phyloP scores from a whole-genome alignment of 2,888 invertebrate species.

The Calameuta filiformis region DNA sequence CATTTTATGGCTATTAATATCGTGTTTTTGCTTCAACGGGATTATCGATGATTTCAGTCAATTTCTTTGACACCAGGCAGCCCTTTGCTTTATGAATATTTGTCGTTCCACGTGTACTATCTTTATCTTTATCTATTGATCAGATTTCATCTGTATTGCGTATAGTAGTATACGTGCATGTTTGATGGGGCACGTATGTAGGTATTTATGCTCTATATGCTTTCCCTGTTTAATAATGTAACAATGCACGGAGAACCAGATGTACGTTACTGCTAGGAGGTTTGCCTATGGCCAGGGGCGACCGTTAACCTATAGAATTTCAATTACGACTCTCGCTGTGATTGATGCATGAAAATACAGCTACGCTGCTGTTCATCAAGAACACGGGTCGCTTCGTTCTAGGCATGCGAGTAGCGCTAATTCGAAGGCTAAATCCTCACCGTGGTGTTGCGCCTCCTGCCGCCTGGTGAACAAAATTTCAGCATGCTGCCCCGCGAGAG shows the following conservation, averaged over 20 bases:
- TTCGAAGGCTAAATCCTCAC: slow-evolving; percentile 51
- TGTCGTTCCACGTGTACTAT: not conserved
- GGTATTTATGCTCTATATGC: not conserved
- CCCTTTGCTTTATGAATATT: not conserved
- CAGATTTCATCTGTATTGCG: not conserved
- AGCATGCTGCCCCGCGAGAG: slow-evolving; percentile 63
- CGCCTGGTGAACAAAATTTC: slow-evolving; percentile 73
- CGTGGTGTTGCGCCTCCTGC: slow-evolving; percentile 69
- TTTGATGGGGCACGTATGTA: not conserved
- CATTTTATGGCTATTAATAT: slow-evolving; percentile 7
- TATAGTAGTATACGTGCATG: not conserved
- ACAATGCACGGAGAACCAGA: not conserved
- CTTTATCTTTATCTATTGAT: not conserved
- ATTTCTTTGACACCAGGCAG: not conserved
- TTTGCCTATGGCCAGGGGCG: not conserved
- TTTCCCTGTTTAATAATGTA: not conserved
- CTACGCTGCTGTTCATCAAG: not conserved
- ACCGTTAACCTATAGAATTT: not conserved
- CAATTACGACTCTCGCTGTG: not conserved
- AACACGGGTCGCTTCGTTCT: not conserved
- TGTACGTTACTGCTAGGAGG: not conserved
- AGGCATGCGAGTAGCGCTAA: slow-evolving; percentile 14
- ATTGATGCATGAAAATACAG: not conserved
- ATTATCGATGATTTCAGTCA: not conserved
- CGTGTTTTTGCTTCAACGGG: not conserved